Base-by-base conservation (phyloP, 1,140 invertebrate species). In the Drosophila nannoptera region DNA sequence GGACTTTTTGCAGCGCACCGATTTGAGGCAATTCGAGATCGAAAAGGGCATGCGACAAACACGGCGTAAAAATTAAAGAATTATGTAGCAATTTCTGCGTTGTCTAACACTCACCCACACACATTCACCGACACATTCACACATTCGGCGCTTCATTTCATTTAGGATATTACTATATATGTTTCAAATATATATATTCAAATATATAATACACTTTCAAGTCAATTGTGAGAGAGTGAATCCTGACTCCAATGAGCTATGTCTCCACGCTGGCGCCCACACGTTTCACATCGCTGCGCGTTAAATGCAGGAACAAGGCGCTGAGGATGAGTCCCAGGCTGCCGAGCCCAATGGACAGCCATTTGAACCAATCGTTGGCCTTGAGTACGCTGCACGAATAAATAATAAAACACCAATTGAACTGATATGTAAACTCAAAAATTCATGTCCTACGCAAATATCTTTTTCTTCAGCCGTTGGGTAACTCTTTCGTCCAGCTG, bases 11-110 rank as follows among this genome's bases (percentile, higher is more conserved):
- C 92, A 97, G 76, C 91, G 97, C 70, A 92, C 96, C 7, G 97
- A 99, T 90, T 77, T 95, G 38, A 91, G 96, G 53, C 95, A 97
- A 82, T 98, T 97, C 92, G 97, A 98, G 92, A 94, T 97, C 55
- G 97, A 99, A 88, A 94, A 94, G 81, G 91, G 93, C 74, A 84
- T 96, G 72, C 91, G 96, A 68, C 91, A 92, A 69, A 62, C 75
- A 4, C 61, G 91, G 63, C 92, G 93, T 74, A 92, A 92, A 75
- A 94, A 92, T 77, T 90, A 75, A 94, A 92, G 75, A 94, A 92
- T 77, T 90, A 75, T 94, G 92, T 77, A 90, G 90, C 49, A 42
- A 9, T 8, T 4, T 38, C 43, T 12, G 22, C 16, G 11, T 42
- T 31, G 7, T 12, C 9, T 8, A 40, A 14, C 40, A 43, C 11